A percentile compares a stretch with the other conserved stretches of the same genome.
Conservation (phyloP, 2,113 vertebrate genomes). For the Pantherophis guttatus region DNA sequence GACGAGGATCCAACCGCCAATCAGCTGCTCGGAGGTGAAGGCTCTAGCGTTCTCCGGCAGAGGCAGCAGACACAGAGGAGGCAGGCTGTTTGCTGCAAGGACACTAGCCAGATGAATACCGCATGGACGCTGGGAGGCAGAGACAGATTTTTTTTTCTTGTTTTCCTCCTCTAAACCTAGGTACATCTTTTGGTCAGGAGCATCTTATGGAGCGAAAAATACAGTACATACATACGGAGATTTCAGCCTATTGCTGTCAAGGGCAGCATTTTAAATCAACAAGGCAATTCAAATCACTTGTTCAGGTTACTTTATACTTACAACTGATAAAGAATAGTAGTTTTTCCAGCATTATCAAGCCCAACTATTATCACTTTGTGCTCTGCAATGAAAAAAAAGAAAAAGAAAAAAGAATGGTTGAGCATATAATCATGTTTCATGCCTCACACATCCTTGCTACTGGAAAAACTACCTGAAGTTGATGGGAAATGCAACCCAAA, state of each 20-base stretch:
- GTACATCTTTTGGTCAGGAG: no score
- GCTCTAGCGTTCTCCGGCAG: no score
- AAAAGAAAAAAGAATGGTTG: not conserved
- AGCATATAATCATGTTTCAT: not conserved
- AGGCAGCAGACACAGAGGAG: no score
- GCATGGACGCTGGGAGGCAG: no score
- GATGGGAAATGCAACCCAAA: not conserved
- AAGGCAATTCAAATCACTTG: fast-evolving
- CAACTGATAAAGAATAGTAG: constrained; percentile 98
- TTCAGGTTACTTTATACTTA: constrained; percentile 73
- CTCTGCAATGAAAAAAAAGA: constrained; percentile 71
- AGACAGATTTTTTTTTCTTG: no score
- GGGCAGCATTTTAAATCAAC: not conserved
- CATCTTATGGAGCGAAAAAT: no score
- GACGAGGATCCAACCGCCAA: no score
- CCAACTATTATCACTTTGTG: constrained; percentile 99
- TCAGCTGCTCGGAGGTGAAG: no score
- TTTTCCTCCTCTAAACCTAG: no score
- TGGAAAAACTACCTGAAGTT: not conserved
- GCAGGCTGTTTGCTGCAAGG: no score
- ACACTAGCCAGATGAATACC: no score
- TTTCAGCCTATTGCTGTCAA: not conserved
- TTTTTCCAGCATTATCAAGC: constrained; percentile 98
- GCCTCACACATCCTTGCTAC: not conserved
- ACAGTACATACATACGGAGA: no score